phyloP scores from a whole-genome alignment of 1,140 invertebrate species.

The Dufourea novaeangliae region DNA sequence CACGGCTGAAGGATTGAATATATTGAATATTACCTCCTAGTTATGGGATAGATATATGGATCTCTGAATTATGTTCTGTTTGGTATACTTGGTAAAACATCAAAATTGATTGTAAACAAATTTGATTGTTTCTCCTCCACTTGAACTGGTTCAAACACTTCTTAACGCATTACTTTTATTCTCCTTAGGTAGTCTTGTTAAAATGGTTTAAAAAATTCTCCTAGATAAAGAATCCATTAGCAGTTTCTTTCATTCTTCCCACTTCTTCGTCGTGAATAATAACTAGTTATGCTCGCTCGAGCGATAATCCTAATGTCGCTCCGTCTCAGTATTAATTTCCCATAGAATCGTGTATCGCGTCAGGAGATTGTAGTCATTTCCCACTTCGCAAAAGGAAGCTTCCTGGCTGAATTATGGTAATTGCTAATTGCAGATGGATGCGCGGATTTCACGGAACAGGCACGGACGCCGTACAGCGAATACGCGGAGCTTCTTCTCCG shows the following conservation, averaged over 20 bases:
- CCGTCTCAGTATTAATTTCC: not conserved
- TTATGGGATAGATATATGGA: no score
- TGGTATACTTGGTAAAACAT: no score
- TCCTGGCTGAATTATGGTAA: constrained; percentile 22
- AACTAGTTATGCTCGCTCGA: not conserved
- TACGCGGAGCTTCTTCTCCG: constrained; percentile 1
- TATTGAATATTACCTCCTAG: no score
- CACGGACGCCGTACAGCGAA: not conserved
- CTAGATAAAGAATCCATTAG: not conserved
- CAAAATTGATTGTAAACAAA: no score
- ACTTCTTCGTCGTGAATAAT: not conserved
- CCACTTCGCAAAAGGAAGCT: constrained; percentile 5
- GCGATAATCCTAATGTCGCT: not conserved
- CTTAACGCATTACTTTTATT: no score
- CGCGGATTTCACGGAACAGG: constrained; percentile 8
- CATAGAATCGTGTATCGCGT: not conserved
- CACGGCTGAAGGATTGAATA: no score
- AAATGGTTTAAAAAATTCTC: not conserved
- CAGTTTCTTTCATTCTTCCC: not conserved
- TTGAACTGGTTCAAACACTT: no score
- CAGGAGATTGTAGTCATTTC: constrained; percentile 14
- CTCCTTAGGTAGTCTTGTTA: not conserved
- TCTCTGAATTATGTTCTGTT: no score
- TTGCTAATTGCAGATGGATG: constrained; percentile 38
- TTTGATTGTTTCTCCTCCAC: no score